Evolutionary conservation across 2,888 invertebrate species (phyloP).

Genomic region (Oasisia sp.): DNA sequence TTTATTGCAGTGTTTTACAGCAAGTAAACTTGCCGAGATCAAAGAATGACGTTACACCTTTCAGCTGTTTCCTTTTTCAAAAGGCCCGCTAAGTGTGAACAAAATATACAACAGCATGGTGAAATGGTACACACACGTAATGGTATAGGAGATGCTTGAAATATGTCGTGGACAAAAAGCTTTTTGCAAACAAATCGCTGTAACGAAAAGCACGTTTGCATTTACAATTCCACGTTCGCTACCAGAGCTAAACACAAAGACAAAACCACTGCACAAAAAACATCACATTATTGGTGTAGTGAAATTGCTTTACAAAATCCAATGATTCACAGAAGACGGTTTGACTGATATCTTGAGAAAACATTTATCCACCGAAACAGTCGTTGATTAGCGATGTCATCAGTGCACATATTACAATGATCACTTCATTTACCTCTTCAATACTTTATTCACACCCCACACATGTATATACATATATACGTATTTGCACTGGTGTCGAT

Average conservation of each 20-base stretch:
- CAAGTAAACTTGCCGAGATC: not conserved
- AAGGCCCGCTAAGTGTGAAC: not conserved
- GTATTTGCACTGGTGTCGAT: not conserved
- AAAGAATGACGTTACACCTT: not conserved
- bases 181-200: not conserved
- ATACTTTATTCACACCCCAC: constrained; percentile 35
- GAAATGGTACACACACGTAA: not conserved
- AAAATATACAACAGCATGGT: constrained; percentile 7
- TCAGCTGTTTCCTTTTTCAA: not conserved
- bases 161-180: no score
- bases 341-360: not conserved
- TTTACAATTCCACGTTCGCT: not conserved
- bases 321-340: not conserved
- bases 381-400: constrained; percentile 42
- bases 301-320: not conserved
- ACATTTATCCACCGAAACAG: not conserved
- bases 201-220: not conserved
- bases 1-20: constrained; percentile 3
- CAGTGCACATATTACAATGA: constrained; percentile 42
- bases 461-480: constrained; percentile 27
- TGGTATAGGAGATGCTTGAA: no score
- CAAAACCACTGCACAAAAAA: not conserved
- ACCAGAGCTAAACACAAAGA: not conserved
- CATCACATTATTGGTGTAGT: not conserved
- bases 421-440: constrained; percentile 35